Conservation (phyloP, 2,888 invertebrate genomes). For the Caenorhabditis afra region DNA sequence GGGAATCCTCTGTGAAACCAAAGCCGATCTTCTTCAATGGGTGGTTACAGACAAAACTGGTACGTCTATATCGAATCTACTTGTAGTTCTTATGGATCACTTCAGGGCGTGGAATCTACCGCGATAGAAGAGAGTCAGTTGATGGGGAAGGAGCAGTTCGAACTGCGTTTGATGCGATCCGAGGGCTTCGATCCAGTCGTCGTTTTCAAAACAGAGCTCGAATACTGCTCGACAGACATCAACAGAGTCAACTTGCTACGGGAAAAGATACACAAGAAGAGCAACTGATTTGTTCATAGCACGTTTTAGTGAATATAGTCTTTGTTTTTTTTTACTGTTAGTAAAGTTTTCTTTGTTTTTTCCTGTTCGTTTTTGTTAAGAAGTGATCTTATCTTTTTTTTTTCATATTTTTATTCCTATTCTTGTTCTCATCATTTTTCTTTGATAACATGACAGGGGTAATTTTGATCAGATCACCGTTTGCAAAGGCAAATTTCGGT, state of each 20-base stretch:
- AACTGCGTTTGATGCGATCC: slow-evolving; percentile 36
- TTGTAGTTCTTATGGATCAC: no score
- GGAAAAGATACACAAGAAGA: slow-evolving; percentile 48
- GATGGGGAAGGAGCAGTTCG: slow-evolving; percentile 45
- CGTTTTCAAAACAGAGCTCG: slow-evolving; percentile 49
- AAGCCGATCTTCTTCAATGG: slow-evolving; percentile 46
- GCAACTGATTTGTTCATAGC: not conserved
- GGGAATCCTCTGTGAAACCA: slow-evolving; percentile 30
- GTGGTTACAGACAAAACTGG: slow-evolving; percentile 45
- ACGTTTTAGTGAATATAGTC: not conserved
- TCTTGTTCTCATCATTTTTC: not conserved
- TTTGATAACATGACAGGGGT: not conserved
- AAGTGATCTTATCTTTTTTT: slow-evolving; percentile 7
- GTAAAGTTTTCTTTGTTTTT: slow-evolving; percentile 21
- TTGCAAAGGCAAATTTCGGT: no score
- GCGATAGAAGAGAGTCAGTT: slow-evolving; percentile 8
- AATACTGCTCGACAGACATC: slow-evolving; percentile 38
- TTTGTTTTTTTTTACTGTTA: slow-evolving; percentile 10
- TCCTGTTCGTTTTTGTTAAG: no score
- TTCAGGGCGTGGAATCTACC: slow-evolving; percentile 15
- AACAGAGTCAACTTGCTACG: slow-evolving; percentile 50
- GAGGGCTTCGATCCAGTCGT: slow-evolving; percentile 44
- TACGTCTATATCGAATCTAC: no score
- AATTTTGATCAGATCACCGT: no score
- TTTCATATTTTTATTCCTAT: not conserved